Conservation (phyloP, 1,140 invertebrate genomes). For the Penaeus japonicus region DNA sequence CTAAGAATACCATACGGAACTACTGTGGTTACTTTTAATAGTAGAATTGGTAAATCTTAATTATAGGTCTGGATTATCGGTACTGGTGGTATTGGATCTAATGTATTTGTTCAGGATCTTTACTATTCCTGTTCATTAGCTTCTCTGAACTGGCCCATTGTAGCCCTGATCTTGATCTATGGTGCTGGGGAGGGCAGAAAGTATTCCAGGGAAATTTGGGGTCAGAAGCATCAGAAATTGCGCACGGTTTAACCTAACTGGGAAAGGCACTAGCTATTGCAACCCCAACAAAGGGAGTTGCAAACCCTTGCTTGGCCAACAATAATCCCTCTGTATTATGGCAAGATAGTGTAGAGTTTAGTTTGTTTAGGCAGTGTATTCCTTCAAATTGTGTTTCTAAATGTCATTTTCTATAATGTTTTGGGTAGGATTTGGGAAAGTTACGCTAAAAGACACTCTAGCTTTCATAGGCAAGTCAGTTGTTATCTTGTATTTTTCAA, state of each 20-base stretch:
- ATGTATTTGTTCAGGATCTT: no score
- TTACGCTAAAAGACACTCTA: no score
- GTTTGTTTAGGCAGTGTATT: no score
- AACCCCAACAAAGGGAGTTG: conserved; percentile 87
- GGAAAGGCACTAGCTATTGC: conserved; percentile 78
- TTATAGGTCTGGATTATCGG: conserved; percentile 74
- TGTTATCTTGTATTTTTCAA: no score
- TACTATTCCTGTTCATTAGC: no score
- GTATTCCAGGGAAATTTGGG: conserved; percentile 94
- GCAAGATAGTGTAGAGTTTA: no score
- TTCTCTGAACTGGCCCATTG: no score
- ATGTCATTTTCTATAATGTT: no score
- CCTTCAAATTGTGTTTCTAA: no score
- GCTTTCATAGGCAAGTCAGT: no score
- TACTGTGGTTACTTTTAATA: background rate
- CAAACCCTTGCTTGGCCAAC: conserved; percentile 69
- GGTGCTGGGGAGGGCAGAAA: conserved; percentile 96
- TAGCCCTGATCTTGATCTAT: conserved; percentile 81
- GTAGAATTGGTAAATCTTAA: background rate
- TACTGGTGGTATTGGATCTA: no score
- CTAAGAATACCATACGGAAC: background rate
- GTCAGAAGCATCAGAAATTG: conserved; percentile 95
- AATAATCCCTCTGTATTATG: background rate
- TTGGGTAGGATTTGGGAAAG: no score
- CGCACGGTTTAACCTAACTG: conserved; percentile 95